Base-by-base conservation (phyloP, 2,113 vertebrate species). In the Tamias sibiricus region DNA sequence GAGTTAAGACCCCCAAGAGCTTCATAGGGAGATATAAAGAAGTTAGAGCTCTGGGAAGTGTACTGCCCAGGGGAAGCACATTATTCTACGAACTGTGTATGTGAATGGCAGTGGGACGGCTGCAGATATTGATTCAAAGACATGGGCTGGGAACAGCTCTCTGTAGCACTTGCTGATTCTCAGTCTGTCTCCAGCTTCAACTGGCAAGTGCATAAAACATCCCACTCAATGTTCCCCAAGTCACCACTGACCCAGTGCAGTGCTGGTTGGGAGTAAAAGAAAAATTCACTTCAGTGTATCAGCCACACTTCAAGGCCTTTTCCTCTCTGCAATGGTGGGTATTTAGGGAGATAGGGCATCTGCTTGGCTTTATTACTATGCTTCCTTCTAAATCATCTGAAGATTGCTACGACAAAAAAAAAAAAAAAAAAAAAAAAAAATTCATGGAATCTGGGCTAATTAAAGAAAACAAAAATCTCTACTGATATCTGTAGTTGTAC, bases 361-460 rank as follows among this genome's bases (percentile, higher is more conserved):
- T 28, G 30, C 68, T 37, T 57, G 42, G 28, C 17, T 57, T 75
- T 40, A 79, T 42, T 24, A 89, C 12, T 14, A 24, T 26, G 37
- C 44, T 52, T 42, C 69, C 69, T 90, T 86, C 66, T 77, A 59
- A 94, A 71, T 22, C 32, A n/a, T 4, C 30, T 62, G 49, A 90
- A 8, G 66, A 40, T 44, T 2, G 0, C 30, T 64, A 40, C 28
- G 35, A 68, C 35, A 35, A 74, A 76, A 66, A 91, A 92, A 64
- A 42, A 26, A 57, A 6, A 92, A 64, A 42, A 26, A 57, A 35
- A 74, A 76, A 66, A 91, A 92, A 64, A 42, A 26, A 57, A 6
- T 52, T 85, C 75, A 66, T 4, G 66, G n/a, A 26, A 0, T 57
- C 22, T 83, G 47, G 12, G 40, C 64, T 90, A 72, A 62, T 74